Evolutionary conservation across 2,888 invertebrate species (phyloP), one percentile per base, ranked within the genome.

Genomic region (Cyclophora punctaria): DNA sequence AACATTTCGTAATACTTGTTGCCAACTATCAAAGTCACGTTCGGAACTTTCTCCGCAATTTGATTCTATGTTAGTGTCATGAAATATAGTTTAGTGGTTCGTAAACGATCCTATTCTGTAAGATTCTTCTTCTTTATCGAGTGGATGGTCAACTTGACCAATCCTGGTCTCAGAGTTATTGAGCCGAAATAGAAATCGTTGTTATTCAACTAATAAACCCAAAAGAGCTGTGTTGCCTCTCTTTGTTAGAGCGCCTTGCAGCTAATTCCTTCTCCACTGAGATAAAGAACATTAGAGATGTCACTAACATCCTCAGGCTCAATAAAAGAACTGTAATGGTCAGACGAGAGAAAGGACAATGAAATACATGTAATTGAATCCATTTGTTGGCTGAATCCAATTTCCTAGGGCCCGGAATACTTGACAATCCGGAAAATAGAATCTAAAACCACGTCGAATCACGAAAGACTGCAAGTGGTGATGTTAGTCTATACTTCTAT

Each of bases 351-450:
- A 45, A 43, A 52, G 48, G 44, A 53, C 35, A 48, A 52, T 53
- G 50, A 52, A 54, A 57, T 54, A 50, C 52, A 43, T 51, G 47
- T 56, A 57, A 60, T 58, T 44, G 50, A 55, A 58, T 58, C 54
- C 51, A 54, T 51, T 52, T 48, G 49, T 45, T 48, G 53, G 46
- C 50, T 55, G 49, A 57, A 57, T 53, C 52, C 51, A 56, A 57
- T 59, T 59, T 53, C 51, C 48, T 43, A 49, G 53, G 49, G 41
- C 48, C 48, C 47, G 47, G 47, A 43, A 42, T 43, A 43, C 37
- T 48, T 46, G 48, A 48, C 41, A 45, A 46, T 50, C 45, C 48
- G 48, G 51, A 48, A 50, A 50, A 45, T 40, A 35, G 52, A 44
- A 50, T 41, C 47, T 20, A 20, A 20, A 20, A 20, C 20, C 20